Conservation (phyloP, 1,140 invertebrate species). For the Drosophila oshimai region DNA sequence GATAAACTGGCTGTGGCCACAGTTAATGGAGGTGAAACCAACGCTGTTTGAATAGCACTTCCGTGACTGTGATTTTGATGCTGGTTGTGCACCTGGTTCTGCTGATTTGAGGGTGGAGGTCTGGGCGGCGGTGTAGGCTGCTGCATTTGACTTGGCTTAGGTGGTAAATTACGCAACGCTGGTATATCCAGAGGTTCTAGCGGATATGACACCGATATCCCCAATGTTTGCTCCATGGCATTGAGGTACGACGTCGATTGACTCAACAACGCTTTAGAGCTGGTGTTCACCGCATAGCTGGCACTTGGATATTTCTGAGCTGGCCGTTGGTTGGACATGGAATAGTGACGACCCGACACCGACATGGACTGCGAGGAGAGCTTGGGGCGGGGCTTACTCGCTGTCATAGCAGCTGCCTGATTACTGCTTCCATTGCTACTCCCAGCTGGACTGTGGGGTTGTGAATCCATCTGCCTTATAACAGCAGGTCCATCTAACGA, state of each 20-base stretch:
- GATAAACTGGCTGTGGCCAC: conserved; percentile 71
- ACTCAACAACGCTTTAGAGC: conserved; percentile 62
- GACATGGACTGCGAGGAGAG: conserved; percentile 82
- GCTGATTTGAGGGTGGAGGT: conserved; percentile 64
- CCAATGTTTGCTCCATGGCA: conserved; percentile 66
- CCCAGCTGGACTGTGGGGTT: conserved; percentile 49
- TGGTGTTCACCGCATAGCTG: conserved; percentile 48
- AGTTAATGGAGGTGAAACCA: conserved; percentile 55
- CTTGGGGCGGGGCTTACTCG: conserved; percentile 50
- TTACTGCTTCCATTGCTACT: conserved; percentile 36
- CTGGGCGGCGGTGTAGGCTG: conserved; percentile 79
- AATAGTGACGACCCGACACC: conserved; percentile 69
- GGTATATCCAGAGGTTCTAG: conserved; percentile 72
- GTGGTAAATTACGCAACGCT: conserved; percentile 59
- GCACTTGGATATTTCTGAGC: conserved; percentile 37
- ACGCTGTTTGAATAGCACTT: conserved; percentile 40
- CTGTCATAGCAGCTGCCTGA: conserved; percentile 1
- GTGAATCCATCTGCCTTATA: conserved; percentile 62
- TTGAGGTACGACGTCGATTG: conserved; percentile 80
- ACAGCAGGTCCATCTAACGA: conserved; percentile 83
- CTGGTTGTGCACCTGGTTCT: conserved; percentile 13
- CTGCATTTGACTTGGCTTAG: conserved; percentile 66
- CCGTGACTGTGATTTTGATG: conserved; percentile 14
- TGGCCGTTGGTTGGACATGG: conserved; percentile 67
- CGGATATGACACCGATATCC: conserved; percentile 71